Conservation (phyloP, 2,113 vertebrate species). For the Mus spicilegus region DNA sequence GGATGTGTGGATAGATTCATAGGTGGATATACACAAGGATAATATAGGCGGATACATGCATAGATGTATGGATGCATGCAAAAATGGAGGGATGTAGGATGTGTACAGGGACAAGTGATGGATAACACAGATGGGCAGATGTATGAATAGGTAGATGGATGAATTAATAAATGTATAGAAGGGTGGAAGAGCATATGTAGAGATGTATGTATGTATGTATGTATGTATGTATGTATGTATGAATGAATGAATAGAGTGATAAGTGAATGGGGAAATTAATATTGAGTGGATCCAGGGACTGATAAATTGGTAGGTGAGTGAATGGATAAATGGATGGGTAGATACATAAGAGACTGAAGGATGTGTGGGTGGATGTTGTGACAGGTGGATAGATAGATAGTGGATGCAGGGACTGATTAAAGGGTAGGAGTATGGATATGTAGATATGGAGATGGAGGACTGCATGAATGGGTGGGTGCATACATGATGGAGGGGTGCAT, state of each 20-base stretch:
- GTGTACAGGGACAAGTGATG: neutral
- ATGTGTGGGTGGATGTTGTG: neutral
- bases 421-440: neutral
- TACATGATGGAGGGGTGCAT: neutral
- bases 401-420: neutral
- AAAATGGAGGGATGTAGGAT: too few species aligned
- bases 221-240: too few species aligned
- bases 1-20: neutral
- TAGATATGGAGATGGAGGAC: neutral
- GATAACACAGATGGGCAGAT: neutral
- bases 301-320: neutral
- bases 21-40: neutral
- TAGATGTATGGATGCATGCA: neutral
- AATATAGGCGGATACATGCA: neutral
- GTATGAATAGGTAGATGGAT: neutral
- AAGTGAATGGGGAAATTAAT: neutral
- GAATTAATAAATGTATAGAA: neutral
- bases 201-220: too few species aligned
- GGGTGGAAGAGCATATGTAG: neutral
- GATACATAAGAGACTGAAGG: neutral
- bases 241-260: neutral
- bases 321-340: too few species aligned
- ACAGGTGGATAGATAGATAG: too few species aligned
- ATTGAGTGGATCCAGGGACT: neutral
- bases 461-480: neutral